Base-by-base conservation (phyloP, 2,888 invertebrate genomes). In the Gymnocheta viridis region DNA sequence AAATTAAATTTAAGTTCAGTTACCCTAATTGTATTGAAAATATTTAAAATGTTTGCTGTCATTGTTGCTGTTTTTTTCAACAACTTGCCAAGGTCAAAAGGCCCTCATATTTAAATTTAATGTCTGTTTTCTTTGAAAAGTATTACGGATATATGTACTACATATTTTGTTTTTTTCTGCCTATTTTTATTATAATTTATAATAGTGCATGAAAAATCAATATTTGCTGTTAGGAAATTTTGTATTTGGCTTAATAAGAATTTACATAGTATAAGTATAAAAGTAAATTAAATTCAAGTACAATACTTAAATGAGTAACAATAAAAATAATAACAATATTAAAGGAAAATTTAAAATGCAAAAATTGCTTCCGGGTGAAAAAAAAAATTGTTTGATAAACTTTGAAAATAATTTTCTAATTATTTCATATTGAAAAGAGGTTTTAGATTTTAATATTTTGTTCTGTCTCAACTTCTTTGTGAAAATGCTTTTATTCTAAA, bases 131-230 rank as follows among this genome's bases (percentile, higher is more conserved):
- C 54, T 66, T 56, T 76, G 24, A 35, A 62, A 29, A 47, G 5
- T 17, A 27, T 24, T 19, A 22, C 7, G n/a, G n/a, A n/a, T n/a
- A n/a, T n/a, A n/a, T n/a, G n/a, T n/a, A n/a, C n/a, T n/a, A n/a
- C n/a, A n/a, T n/a, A 19, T 47, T 17, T 1, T 10, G 19, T 38
- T 35, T 35, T 58, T 54, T 24, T 12, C 10, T 24, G 7, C 9
- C 35, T 12, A 19, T 66, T 49, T 38, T 17, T 29, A 54, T 29
- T 56, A 49, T 44, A n/a, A 38, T 22, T 41, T 7, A 41, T 22
- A 27, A 41, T 24, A 60, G 19, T n/a, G 67, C 38, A 44, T 64
- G 27, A 78, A 62, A 70, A 78, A 70, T 70, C 78, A 70, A 78
- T 70, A 78, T 78, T 70, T 54, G 29, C 22, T 74, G 29, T 32